These are phyloP conservation scores for Agrochola circellaris DNA, from an alignment of 2,888 invertebrate species.

Conservation along the genomic window DNA sequence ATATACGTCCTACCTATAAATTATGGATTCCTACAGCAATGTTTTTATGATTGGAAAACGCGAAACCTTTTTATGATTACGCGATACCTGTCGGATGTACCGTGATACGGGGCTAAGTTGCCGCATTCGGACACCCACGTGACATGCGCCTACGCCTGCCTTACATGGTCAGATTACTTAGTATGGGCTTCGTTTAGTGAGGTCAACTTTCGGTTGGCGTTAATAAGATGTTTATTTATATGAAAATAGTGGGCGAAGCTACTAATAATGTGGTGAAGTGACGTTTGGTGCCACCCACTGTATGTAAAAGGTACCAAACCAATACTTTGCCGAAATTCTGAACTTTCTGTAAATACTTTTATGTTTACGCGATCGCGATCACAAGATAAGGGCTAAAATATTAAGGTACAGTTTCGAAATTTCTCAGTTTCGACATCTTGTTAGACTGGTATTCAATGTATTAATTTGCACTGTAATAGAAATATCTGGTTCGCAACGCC, in stretches of 20 bases:
- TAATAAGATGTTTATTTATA: constrained; percentile 66
- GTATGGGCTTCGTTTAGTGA: constrained; percentile 67
- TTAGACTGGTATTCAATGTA: constrained; percentile 22
- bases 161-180: constrained; percentile 76
- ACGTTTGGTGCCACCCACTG: constrained; percentile 49
- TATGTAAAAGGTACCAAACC: background rate
- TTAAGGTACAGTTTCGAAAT: constrained; percentile 20
- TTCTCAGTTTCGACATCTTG: constrained; percentile 20
- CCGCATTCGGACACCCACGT: constrained; percentile 73
- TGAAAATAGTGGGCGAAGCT: constrained; percentile 62
- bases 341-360: background rate
- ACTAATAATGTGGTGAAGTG: constrained; percentile 50
- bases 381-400: constrained; percentile 26
- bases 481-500: constrained; percentile 56
- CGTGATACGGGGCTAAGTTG: constrained; percentile 69
- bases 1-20: background rate
- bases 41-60: constrained; percentile 41
- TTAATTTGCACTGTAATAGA: constrained; percentile 50
- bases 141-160: constrained; percentile 76
- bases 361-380: background rate
- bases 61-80: constrained; percentile 54
- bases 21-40: constrained; percentile 6
- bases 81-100: constrained; percentile 60
- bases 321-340: background rate
- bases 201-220: constrained; percentile 66